Conservation (phyloP, 2,113 vertebrate species). For the Corythaeola cristata region DNA sequence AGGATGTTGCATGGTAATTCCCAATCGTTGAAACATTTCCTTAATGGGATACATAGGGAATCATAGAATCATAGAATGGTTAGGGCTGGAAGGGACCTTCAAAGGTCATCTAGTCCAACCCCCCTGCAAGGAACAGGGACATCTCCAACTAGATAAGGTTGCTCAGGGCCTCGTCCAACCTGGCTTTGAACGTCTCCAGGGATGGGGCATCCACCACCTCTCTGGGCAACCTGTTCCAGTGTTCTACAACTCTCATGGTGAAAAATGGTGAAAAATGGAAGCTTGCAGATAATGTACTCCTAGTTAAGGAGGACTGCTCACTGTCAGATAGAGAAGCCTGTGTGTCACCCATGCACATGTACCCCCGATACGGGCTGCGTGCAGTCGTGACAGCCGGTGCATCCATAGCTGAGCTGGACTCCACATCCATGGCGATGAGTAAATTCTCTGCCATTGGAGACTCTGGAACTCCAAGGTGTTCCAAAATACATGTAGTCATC, state of each 20-base stretch:
- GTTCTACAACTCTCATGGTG: no score
- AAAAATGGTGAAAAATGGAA: no score
- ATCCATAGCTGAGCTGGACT: not conserved
- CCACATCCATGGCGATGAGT: not conserved
- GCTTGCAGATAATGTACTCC: not conserved
- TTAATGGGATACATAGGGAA: not conserved
- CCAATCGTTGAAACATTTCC: not conserved
- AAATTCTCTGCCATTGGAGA: not conserved
- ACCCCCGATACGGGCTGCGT: not conserved
- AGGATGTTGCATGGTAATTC: not conserved
- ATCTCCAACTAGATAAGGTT: no score
- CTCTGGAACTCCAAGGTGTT: not conserved
- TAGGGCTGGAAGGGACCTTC: no score
- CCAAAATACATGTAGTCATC: not conserved
- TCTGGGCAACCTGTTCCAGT: no score
- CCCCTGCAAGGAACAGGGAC: no score
- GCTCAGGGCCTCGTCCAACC: no score
- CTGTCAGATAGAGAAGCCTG: not conserved
- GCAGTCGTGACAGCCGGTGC: not conserved
- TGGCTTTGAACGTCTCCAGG: no score
- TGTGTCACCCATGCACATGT: rapidly evolving
- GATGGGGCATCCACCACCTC: no score
- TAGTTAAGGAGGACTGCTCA: rapidly evolving
- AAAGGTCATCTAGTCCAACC: no score
- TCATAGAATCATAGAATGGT: no score